Conservation (phyloP, 2,797 vertebrate genomes). For the Anomalospiza imberbis region DNA sequence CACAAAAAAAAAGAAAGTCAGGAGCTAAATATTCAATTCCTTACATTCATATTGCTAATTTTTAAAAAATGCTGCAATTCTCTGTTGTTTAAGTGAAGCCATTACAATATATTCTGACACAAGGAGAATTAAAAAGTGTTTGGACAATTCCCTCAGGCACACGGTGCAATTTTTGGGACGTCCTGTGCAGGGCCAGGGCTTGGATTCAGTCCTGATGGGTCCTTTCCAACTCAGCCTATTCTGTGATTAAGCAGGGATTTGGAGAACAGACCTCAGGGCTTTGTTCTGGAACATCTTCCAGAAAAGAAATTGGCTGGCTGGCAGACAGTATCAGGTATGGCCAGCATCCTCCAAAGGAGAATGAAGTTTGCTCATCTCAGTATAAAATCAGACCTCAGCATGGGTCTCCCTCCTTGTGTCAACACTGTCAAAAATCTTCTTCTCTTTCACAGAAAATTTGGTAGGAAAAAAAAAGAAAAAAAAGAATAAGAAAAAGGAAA, state of each 20-base stretch:
- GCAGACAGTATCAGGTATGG: not conserved
- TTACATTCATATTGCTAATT: not conserved
- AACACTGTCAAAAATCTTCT: not conserved
- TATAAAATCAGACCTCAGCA: not conserved
- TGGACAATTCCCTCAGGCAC: not conserved
- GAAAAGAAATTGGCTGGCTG: not conserved
- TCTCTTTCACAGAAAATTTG: not conserved
- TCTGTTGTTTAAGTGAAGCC: not conserved
- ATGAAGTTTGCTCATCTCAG: not conserved
- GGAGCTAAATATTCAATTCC: not conserved
- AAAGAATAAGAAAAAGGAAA: no score
- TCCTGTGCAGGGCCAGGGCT: not conserved
- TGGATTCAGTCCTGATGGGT: not conserved
- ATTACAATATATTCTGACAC: not conserved
- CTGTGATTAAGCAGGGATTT: not conserved
- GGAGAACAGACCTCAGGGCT: not conserved
- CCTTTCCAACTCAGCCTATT: not conserved
- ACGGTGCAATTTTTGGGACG: not conserved
- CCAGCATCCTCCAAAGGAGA: not conserved
- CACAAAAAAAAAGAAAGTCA: not conserved
- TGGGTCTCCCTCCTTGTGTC: not conserved
- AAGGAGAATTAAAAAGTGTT: not conserved
- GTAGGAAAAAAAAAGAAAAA: not conserved
- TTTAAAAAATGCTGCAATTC: not conserved
- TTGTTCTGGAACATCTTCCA: not conserved